Evolutionary conservation across 2,797 vertebrate species (phyloP).

Genomic region (Knipowitschia caucasica): DNA sequence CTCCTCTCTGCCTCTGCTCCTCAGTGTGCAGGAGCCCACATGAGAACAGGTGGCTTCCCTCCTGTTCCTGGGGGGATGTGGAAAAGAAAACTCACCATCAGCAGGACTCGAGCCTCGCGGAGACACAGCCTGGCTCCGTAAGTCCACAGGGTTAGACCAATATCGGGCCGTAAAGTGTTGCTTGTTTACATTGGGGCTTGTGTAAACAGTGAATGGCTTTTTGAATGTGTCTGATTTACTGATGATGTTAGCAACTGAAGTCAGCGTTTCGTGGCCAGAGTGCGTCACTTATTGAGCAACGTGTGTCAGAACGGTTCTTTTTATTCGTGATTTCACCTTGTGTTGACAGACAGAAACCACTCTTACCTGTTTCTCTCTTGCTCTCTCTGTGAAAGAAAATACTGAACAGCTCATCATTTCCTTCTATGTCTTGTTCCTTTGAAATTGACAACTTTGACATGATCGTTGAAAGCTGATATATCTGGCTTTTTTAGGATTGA

Average conservation of each 20-base stretch:
- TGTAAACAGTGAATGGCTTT: not conserved
- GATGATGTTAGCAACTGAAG: not conserved
- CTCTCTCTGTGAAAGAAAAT: not conserved
- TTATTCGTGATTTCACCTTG: not conserved
- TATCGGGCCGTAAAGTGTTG: not conserved
- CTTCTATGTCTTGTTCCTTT: not conserved
- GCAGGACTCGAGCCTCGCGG: slow-evolving; percentile 39
- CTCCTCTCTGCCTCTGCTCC: slow-evolving; percentile 2
- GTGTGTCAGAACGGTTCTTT: not conserved
- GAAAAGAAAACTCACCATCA: slow-evolving; percentile 64
- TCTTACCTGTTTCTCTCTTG: slow-evolving; percentile 18
- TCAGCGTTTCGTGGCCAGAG: not conserved
- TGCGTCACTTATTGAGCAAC: not conserved
- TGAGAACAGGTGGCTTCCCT: slow-evolving; percentile 36
- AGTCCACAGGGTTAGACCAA: slow-evolving; percentile 29
- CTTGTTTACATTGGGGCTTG: not conserved
- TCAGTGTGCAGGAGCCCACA: slow-evolving; percentile 15
- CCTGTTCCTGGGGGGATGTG: slow-evolving; percentile 59
- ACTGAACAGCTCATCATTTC: not conserved
- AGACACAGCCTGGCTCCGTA: slow-evolving; percentile 47
- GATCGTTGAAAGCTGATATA: no score
- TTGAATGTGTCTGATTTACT: not conserved
- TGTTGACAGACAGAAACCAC: not conserved
- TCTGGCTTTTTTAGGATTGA: no score
- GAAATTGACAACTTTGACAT: not conserved